Conservation (phyloP, 2,113 vertebrate genomes). For the Himantopus leucocephalus region DNA sequence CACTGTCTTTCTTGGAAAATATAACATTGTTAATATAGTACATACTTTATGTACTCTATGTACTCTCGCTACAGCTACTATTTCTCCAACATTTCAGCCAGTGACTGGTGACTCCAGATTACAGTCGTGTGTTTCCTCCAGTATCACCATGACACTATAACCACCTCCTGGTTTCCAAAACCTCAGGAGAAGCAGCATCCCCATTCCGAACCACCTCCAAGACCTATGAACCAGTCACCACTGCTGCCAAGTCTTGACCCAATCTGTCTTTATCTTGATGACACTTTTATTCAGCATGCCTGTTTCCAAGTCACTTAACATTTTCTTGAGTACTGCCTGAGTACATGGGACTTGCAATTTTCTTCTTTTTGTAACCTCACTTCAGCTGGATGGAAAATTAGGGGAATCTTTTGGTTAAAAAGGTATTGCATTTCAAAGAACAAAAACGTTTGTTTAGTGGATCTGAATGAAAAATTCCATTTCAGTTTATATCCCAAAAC, state of each 20-base stretch:
- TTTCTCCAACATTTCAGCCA: background rate
- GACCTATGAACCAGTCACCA: background rate
- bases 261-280: background rate
- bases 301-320: conserved; percentile 4
- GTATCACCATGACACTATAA: background rate
- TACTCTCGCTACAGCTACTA: background rate
- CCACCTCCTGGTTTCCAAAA: background rate
- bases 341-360: background rate
- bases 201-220: background rate
- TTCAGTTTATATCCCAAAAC: background rate
- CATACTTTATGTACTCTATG: background rate
- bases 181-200: background rate
- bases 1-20: background rate
- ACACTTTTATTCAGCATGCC: background rate
- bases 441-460: background rate
- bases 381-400: background rate
- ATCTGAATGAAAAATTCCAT: background rate
- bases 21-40: background rate
- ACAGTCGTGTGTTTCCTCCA: background rate
- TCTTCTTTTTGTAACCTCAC: background rate
- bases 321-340: background rate
- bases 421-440: background rate
- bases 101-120: background rate
- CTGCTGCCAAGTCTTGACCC: background rate
- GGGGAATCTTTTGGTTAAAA: background rate